Evolutionary conservation across 2,888 invertebrate species (phyloP).

Genomic region (Brenthis ino): DNA sequence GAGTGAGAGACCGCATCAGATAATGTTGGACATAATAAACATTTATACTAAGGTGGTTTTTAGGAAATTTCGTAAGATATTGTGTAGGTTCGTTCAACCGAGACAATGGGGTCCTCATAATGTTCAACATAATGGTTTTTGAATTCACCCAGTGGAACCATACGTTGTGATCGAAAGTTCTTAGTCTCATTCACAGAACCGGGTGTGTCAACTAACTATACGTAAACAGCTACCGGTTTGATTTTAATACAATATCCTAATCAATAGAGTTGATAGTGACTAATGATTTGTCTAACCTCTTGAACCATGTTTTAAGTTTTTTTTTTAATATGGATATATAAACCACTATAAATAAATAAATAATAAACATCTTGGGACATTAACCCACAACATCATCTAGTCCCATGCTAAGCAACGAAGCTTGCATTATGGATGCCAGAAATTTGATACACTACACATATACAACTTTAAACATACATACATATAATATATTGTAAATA

Average conservation of each 20-base stretch:
- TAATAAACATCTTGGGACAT: no score
- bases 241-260: conserved; percentile 43
- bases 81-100: conserved; percentile 75
- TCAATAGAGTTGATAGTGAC: conserved; percentile 42
- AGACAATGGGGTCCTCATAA: conserved; percentile 77
- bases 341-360: no score
- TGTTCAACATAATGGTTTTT: conserved; percentile 76
- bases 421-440: no score
- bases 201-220: conserved; percentile 54
- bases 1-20: conserved; percentile 61
- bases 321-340: neutral
- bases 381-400: no score
- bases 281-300: conserved; percentile 40
- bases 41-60: conserved; percentile 73
- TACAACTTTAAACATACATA: no score
- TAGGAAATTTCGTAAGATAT: conserved; percentile 81
- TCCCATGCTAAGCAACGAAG: no score
- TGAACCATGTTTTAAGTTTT: conserved; percentile 31
- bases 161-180: conserved; percentile 71
- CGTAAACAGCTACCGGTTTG: conserved; percentile 39
- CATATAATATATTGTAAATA: no score
- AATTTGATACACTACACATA: no score
- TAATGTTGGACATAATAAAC: conserved; percentile 67
- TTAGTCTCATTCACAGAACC: conserved; percentile 61
- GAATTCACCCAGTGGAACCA: conserved; percentile 75